These are phyloP conservation scores for Chrysomela aeneicollis DNA, from an alignment of 2,888 invertebrate species.

Conservation along the genomic window DNA sequence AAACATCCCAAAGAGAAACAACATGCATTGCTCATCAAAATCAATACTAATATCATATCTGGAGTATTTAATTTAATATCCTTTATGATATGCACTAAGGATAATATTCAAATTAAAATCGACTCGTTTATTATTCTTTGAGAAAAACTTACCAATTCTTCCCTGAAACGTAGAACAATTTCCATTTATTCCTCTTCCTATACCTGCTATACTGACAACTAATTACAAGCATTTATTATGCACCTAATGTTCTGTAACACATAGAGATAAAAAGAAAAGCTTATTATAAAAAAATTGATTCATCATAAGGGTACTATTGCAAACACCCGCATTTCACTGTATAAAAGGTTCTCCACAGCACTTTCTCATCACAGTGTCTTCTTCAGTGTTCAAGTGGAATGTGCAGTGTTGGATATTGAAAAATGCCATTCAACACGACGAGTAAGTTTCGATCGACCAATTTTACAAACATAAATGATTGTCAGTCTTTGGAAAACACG, in stretches of 20 bases:
- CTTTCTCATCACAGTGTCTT: slow-evolving; percentile 34
- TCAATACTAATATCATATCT: too few relatives aligned
- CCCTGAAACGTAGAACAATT: neutral
- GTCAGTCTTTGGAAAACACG: slow-evolving; percentile 33
- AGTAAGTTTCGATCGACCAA: slow-evolving; percentile 30
- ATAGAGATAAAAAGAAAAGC: slow-evolving; percentile 32
- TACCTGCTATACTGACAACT: neutral
- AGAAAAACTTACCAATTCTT: neutral
- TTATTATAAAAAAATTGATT: slow-evolving; percentile 33
- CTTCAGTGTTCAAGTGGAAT: slow-evolving; percentile 21
- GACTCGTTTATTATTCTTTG: too few relatives aligned
- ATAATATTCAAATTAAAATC: too few relatives aligned
- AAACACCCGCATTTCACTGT: slow-evolving; percentile 38
- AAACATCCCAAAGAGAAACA: too few relatives aligned
- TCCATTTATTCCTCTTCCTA: neutral
- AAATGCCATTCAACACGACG: slow-evolving; percentile 34
- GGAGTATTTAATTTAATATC: too few relatives aligned
- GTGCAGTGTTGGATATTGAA: slow-evolving; percentile 22
- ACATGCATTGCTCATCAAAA: too few relatives aligned
- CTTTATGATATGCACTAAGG: too few relatives aligned
- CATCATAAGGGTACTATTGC: slow-evolving; percentile 41
- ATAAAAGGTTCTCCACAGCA: slow-evolving; percentile 34
- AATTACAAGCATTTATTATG: neutral
- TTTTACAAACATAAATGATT: neutral
- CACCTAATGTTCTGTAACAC: slow-evolving; percentile 18